Base-by-base conservation (phyloP, 2,888 invertebrate species). In the Macrosiphum euphorbiae region DNA sequence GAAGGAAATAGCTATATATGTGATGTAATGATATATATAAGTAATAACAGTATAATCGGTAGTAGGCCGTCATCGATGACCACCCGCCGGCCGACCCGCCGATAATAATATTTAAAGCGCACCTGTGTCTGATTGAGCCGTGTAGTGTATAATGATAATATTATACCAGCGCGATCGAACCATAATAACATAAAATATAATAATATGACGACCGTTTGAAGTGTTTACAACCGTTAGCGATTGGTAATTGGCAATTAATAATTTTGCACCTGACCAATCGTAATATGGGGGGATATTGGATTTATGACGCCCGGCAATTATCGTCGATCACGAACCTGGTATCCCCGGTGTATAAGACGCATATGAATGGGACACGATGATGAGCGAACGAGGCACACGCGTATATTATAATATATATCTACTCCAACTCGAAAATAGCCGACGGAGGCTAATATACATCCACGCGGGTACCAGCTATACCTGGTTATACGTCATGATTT, bases 241-340 rank as follows among this genome's bases (percentile, higher is more conserved):
- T 78, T 35, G 85, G 35, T 93, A 93, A 93, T 89, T 47, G 93
- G 93, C 89, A 93, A 89, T 93, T 89, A 93, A 89, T 84, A 89
- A 55, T 78, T 44, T 50, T 61, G 44, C 90, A 61, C 78, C 89
- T 35, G 93, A 24, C 89, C 84, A 47, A n/a, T n/a, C 20, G 78
- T 78, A 78, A 78, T 35, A 78, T 35, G 78, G 50, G 67, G 78
- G 50, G 67, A 41, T 44, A n/a, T 67, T 52, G 85, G 85, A 90
- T 93, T 90, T 90, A 93, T 50, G 90, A 90, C 61, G 93, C 58
- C 35, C 85, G 85, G 90, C 93, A 93, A 93, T 90, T 93, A 93
- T 93, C 93, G 88, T 26, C 58, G 93, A 93, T 93, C 93, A 93
- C 93, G 93, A 93, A 93, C 58, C 89, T 2, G 78, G 88, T 92